Base-by-base conservation (phyloP, 2,888 invertebrate species). In the Anticlea derivata region DNA sequence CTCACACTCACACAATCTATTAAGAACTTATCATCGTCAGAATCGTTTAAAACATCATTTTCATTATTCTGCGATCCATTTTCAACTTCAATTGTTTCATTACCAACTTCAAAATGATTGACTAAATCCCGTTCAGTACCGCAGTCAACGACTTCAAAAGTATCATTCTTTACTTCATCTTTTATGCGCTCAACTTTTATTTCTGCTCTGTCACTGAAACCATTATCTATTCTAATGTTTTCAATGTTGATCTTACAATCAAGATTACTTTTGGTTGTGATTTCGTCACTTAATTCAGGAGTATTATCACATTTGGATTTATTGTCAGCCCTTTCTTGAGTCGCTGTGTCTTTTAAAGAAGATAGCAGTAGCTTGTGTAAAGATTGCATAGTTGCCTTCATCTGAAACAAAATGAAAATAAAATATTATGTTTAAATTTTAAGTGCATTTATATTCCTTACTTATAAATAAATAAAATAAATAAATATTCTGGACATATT, bases 11-110 rank as follows among this genome's bases (percentile, higher is more conserved):
- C 10, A 29, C 26, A 27, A 11, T 39, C 29, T 39, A 39, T 20
- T 29, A 29, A 10, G 1, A 26, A 38, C 38, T 10, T 39, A 8
- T 39, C 27, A 39, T 39, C 38, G 8, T 39, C 39, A 29, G 6
- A 6, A 7, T 17, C 31, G 3, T 7, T n/a, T 4, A 17, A 17
- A 10, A n/a, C 17, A 27, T 29, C 10, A 20, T 23, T 35, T 12
- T n/a, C 12, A 7, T 12, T n/a, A 5, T 3, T 2, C 26, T 12
- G 17, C 11, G 7, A 7, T 11, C 27, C 17, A 27, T 27, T 10
- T 1, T 8, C 20, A 29, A 11, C 10, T 6, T 30, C 11, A 6
- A 29, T 11, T 0, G 1, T 3, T 20, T 29, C 27, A 39, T 27
- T 17, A 29, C n/a, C 2, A 13, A 11, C 3, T 27, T 17, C 17